Conservation (phyloP, 2,113 vertebrate species). For the Stegostoma tigrinum region DNA sequence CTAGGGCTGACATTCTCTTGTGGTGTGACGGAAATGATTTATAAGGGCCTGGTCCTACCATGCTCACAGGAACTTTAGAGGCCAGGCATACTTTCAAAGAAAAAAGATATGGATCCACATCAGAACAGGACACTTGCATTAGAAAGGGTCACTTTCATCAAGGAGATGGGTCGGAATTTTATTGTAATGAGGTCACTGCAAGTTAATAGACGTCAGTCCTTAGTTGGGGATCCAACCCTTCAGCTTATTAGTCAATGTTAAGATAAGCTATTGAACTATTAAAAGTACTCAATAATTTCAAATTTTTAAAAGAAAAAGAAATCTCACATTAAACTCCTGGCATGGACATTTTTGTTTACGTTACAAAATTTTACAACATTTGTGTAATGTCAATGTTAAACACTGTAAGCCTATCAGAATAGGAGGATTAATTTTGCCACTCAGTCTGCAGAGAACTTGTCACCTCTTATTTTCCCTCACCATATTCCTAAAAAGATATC, state of each 20-base stretch:
- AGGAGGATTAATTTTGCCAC: neutral
- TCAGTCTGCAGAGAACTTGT: neutral
- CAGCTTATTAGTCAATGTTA: neutral
- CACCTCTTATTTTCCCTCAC: neutral
- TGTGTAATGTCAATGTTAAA: neutral
- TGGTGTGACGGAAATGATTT: constrained; percentile 59
- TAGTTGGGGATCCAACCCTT: neutral
- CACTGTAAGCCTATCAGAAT: neutral
- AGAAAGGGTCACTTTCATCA: constrained; percentile 37
- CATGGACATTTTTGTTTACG: neutral
- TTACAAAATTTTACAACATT: neutral
- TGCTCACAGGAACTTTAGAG: constrained; percentile 45
- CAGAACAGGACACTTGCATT: constrained; percentile 27
- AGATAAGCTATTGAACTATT: neutral
- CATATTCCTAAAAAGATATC: neutral
- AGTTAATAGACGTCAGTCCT: constrained; percentile 8
- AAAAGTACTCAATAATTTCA: neutral
- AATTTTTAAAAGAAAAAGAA: neutral
- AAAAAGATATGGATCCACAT: constrained; percentile 34
- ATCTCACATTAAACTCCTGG: neutral
- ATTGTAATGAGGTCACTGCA: constrained; percentile 35
- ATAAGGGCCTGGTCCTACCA: constrained; percentile 57
- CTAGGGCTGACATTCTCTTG: constrained; percentile 44
- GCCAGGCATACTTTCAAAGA: constrained; percentile 38
- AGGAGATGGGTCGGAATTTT: constrained; percentile 19